These are phyloP conservation scores for Galaxea fascicularis DNA, from an alignment of 92 coral and sea anemone genomes.

Conservation along the genomic window DNA sequence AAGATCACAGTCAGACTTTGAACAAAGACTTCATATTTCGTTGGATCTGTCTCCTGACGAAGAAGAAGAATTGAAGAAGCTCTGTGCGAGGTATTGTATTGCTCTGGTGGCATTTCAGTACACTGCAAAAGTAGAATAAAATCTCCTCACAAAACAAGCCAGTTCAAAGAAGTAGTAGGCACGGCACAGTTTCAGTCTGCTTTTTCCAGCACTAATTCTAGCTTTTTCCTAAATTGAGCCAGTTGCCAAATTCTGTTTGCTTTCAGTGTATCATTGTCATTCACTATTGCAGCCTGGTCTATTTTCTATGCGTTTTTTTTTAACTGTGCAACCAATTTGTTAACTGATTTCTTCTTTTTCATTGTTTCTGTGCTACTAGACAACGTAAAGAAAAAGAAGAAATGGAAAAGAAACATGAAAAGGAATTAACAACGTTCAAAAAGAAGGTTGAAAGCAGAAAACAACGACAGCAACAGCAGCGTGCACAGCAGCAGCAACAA, in stretches of 20 bases:
- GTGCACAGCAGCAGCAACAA: constrained; percentile 56
- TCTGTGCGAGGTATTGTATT: constrained; percentile 67
- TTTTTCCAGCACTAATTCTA: too few species aligned
- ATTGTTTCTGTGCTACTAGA: constrained; percentile 32
- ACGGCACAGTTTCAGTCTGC: too few species aligned
- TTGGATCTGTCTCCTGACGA: constrained; percentile 75
- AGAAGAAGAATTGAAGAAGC: constrained; percentile 81
- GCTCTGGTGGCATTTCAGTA: too few species aligned
- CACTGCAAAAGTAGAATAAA: background rate
- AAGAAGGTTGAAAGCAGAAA: constrained; percentile 79
- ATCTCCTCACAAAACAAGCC: background rate
- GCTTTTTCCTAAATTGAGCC: background rate
- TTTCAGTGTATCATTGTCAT: background rate
- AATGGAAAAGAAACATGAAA: constrained; percentile 81
- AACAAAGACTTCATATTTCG: constrained; percentile 36
- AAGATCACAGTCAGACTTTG: constrained; percentile 19
- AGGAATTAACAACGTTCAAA: constrained; percentile 66
- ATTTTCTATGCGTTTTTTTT: background rate
- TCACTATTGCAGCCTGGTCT: too few species aligned
- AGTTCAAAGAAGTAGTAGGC: background rate
- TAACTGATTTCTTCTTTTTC: background rate
- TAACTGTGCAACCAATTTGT: background rate
- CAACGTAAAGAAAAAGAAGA: constrained; percentile 92
- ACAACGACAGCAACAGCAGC: constrained; percentile 54
- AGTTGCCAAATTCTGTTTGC: background rate